Evolutionary conservation across 2,888 invertebrate species (phyloP).

Genomic region (Phorcus lineatus): DNA sequence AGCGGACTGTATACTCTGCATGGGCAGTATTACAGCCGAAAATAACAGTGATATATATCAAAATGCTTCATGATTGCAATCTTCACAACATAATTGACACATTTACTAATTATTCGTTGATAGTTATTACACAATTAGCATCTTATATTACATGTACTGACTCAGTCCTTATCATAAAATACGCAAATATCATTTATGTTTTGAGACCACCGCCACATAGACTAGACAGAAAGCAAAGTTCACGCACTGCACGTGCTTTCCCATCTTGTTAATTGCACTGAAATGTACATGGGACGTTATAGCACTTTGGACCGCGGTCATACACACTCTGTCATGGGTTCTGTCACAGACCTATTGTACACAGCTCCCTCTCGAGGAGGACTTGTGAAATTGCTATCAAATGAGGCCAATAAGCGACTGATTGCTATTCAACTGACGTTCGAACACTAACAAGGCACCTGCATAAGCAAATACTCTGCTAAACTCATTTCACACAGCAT

Average conservation of each 20-base stretch:
- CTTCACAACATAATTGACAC: no score
- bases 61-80: no score
- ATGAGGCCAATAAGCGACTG: background rate
- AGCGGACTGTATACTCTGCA: no score
- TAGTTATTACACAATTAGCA: no score
- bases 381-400: slow-evolving; percentile 1
- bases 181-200: background rate
- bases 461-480: background rate
- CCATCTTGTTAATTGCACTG: slow-evolving; percentile 7
- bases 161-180: background rate
- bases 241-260: background rate
- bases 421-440: background rate
- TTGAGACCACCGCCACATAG: background rate
- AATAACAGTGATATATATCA: no score
- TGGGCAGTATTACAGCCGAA: no score
- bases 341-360: background rate
- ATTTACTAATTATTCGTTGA: no score
- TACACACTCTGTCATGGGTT: no score
- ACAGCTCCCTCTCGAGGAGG: background rate
- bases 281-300: background rate
- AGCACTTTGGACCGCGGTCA: no score
- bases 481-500: slow-evolving; percentile 10
- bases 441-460: background rate
- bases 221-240: background rate
- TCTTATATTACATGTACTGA: background rate